These are phyloP conservation scores for Aulostomus chinensis DNA, from an alignment of 2,797 vertebrate species.

Conservation along the genomic window DNA sequence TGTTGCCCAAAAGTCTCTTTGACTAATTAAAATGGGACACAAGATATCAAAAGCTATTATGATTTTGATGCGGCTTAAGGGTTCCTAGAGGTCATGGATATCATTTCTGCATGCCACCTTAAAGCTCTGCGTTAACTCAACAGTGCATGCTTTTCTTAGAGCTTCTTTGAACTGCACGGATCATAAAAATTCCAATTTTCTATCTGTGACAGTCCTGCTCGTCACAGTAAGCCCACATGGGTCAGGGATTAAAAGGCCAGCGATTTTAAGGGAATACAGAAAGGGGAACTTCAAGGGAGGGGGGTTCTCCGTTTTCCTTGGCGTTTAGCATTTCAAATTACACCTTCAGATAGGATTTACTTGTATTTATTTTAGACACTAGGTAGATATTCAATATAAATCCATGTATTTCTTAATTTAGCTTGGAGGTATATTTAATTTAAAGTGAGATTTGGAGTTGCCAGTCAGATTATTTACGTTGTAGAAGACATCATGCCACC, in stretches of 20 bases:
- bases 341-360: not conserved
- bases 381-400: too few species aligned
- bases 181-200: conserved; percentile 23
- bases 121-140: conserved; percentile 18
- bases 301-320: not conserved
- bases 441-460: too few species aligned
- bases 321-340: not conserved
- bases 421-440: too few species aligned
- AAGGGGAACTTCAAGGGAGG: not conserved
- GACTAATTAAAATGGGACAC: not conserved
- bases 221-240: conserved; percentile 12
- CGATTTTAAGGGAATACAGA: conserved; percentile 4
- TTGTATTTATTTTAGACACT: too few species aligned
- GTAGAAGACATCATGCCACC: not conserved
- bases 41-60: conserved; percentile 2
- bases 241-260: conserved; percentile 5
- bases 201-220: conserved; percentile 16
- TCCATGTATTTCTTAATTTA: too few species aligned
- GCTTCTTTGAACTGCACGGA: conserved; percentile 25
- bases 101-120: conserved; percentile 16
- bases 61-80: not conserved
- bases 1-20: not conserved
- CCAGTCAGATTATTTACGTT: too few species aligned
- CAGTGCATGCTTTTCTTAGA: conserved; percentile 14
- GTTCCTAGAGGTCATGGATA: conserved; percentile 3